These are phyloP conservation scores for Halichondria panicea DNA, from an alignment of 37 sponge, comb jelly and placozoan species.

Conservation along the genomic window DNA sequence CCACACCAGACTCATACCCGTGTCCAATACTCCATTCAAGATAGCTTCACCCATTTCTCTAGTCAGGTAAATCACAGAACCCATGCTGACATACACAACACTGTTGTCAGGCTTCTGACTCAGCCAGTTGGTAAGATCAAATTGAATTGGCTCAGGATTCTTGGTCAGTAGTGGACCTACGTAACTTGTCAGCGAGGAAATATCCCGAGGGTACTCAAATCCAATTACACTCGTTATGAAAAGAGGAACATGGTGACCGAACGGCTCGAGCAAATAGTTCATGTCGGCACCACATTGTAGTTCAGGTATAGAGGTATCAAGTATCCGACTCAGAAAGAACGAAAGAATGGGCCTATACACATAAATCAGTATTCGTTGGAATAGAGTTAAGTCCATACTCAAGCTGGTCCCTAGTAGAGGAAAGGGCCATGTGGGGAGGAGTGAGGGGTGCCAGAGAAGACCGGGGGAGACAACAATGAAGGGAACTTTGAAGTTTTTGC, in stretches of 20 bases:
- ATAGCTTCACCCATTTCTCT: conserved; percentile 20
- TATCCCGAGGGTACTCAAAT: conserved; percentile 45
- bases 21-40: conserved; percentile 13
- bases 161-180: conserved; percentile 39
- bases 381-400: no score
- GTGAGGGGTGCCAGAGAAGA: background rate
- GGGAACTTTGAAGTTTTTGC: background rate
- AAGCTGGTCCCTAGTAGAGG: no score
- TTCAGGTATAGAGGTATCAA: no score
- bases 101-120: background rate
- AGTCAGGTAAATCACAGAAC: conserved; percentile 8
- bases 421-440: no score
- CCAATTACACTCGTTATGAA: conserved; percentile 40
- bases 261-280: background rate
- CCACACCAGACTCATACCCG: conserved; percentile 49
- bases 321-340: no score
- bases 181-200: conserved; percentile 34
- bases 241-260: conserved; percentile 9
- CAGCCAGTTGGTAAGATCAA: conserved; percentile 46
- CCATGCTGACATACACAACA: conserved; percentile 80
- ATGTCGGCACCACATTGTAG: background rate
- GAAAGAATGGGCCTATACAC: no score
- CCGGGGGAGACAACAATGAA: conserved; percentile 14
- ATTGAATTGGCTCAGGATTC: conserved; percentile 9
- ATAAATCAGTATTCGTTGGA: no score